Conservation (phyloP, 2,888 invertebrate species). For the Ophioninae sp. region DNA sequence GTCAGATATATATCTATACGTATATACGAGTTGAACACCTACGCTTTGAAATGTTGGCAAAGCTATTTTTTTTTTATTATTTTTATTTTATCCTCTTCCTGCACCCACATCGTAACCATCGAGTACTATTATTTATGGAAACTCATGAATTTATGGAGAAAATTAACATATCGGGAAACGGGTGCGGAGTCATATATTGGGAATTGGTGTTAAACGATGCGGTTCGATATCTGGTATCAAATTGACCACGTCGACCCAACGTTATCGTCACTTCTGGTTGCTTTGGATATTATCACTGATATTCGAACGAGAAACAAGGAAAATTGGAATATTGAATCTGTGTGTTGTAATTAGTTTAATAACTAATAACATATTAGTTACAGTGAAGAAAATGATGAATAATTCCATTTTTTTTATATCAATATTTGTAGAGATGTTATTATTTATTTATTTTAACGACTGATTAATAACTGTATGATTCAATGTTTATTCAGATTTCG, state of each 20-base stretch:
- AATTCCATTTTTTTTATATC: too few relatives aligned
- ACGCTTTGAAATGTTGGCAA: constrained; percentile 48
- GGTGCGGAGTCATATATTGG: constrained; percentile 20
- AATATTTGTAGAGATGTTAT: too few relatives aligned
- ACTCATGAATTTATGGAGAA: constrained; percentile 55
- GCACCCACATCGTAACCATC: constrained; percentile 46
- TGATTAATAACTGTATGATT: too few relatives aligned
- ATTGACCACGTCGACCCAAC: too few relatives aligned
- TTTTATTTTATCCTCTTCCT: constrained; percentile 7
- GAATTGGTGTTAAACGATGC: neutral
- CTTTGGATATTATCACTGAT: neutral
- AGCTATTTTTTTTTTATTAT: constrained; percentile 10
- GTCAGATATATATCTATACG: neutral
- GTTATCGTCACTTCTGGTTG: neutral
- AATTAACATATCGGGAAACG: constrained; percentile 60
- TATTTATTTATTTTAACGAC: too few relatives aligned
- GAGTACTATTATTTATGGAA: constrained; percentile 63
- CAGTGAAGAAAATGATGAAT: too few relatives aligned
- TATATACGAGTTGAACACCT: constrained; percentile 44
- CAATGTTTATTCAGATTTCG: too few relatives aligned
- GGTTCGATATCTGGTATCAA: too few relatives aligned
- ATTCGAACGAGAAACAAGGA: too few relatives aligned
- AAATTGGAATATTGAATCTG: too few relatives aligned
- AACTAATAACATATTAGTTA: too few relatives aligned
- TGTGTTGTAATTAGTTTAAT: too few relatives aligned